Percentiles rank a stretch among this genome's conserved stretches.
phyloP scores from a whole-genome alignment of 2,113 vertebrate species.

The Nothoprocta perdicaria region DNA sequence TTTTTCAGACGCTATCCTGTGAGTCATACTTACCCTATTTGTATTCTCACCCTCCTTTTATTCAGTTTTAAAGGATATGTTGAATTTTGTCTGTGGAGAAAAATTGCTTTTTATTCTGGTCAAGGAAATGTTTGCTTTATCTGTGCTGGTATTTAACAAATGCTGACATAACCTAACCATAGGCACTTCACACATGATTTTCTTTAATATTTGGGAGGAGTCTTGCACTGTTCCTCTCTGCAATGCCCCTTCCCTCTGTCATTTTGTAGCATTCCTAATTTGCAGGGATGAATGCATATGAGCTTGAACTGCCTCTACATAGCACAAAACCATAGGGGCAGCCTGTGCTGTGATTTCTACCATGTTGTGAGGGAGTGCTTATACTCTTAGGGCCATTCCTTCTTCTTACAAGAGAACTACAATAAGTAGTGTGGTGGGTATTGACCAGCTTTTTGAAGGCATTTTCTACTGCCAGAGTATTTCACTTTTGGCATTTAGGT shows the following conservation, averaged over 20 bases:
- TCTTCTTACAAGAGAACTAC: not conserved
- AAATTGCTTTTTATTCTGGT: not conserved
- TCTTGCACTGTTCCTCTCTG: fast-evolving
- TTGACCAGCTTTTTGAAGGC: not conserved
- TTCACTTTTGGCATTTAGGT: not conserved
- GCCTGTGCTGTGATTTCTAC: not conserved
- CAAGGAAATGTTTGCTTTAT: not conserved
- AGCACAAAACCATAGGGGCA: not conserved
- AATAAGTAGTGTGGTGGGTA: not conserved
- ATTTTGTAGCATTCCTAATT: not conserved
- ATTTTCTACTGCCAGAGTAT: not conserved
- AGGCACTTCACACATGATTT: not conserved
- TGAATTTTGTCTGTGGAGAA: not conserved
- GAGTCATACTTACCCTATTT: not conserved
- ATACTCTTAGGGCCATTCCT: fast-evolving
- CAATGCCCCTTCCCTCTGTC: not conserved
- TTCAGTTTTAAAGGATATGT: not conserved
- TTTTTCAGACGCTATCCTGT: not conserved
- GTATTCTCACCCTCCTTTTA: not conserved
- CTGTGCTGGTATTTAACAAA: not conserved
- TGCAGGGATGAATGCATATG: not conserved
- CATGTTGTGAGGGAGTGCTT: fast-evolving
- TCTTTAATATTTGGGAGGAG: not conserved
- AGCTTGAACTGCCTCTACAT: not conserved
- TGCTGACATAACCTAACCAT: not conserved